phyloP scores from a whole-genome alignment of 2,113 vertebrate genomes.

The Ariopsis seemanni region DNA sequence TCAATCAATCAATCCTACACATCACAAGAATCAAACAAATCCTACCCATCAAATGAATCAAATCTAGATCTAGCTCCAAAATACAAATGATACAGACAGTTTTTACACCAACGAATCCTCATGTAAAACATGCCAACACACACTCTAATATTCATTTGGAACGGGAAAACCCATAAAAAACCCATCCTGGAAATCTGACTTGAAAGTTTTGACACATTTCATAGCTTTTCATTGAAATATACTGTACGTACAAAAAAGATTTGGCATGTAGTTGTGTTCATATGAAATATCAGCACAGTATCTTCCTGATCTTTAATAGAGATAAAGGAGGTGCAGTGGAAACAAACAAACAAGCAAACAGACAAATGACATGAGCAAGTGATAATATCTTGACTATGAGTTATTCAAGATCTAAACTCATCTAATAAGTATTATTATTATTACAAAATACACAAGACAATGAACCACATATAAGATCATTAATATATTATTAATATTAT shows the following conservation, averaged over 20 bases:
- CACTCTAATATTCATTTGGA: too few species aligned
- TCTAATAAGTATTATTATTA: not conserved
- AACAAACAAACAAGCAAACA: not conserved
- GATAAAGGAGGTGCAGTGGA: not conserved
- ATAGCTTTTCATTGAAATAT: not conserved
- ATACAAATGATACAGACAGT: too few species aligned
- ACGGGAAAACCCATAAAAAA: too few species aligned
- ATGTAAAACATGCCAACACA: too few species aligned
- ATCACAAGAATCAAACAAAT: not conserved
- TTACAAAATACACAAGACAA: not conserved
- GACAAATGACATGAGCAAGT: too few species aligned
- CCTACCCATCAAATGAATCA: not conserved
- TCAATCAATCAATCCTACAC: not conserved
- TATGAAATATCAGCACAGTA: not conserved
- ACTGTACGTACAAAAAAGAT: not conserved
- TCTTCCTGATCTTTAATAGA: not conserved
- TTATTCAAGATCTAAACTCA: not conserved
- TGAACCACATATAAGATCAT: not conserved
- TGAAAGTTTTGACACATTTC: not conserved
- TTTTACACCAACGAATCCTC: too few species aligned
- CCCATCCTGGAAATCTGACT: not conserved
- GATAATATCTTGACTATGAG: not conserved
- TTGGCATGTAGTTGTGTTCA: not conserved
- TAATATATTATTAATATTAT: not conserved
- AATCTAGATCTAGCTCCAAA: not conserved